Evolutionary conservation across 53 echinoderm and acorn worm species (phyloP).

Genomic region (Temnopleurus reevesii): DNA sequence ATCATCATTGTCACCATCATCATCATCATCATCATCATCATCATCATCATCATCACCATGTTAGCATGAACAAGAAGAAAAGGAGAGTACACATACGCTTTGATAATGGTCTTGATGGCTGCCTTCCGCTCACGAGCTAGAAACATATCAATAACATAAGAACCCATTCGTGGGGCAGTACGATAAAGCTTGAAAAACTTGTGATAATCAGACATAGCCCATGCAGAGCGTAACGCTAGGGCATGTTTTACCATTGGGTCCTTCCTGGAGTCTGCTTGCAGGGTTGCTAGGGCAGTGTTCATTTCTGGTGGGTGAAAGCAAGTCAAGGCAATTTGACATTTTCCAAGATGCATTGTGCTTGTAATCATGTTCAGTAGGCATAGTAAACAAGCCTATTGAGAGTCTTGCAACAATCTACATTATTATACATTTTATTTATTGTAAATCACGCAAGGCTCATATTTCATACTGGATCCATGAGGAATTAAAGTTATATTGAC

Average conservation of each 20-base stretch:
- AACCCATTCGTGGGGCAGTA: conserved; percentile 82
- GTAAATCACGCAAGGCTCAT: no score
- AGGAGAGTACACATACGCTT: conserved; percentile 85
- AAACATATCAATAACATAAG: conserved; percentile 92
- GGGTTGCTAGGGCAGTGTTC: conserved; percentile 76
- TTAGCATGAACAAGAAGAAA: conserved; percentile 1
- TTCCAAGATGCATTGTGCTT: no score
- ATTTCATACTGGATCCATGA: no score
- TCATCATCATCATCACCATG: no score
- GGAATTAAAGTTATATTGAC: no score
- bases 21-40: no score
- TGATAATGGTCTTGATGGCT: conserved; percentile 76
- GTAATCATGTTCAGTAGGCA: no score
- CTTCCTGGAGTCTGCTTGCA: conserved; percentile 62
- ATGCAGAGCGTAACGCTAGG: conserved; percentile 87
- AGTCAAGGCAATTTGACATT: conserved; percentile 18
- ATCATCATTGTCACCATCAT: no score
- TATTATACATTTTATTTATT: no score
- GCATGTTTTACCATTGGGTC: conserved; percentile 87
- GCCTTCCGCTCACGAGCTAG: conserved; percentile 82
- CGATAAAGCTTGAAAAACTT: conserved; percentile 90
- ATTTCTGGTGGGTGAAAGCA: conserved; percentile 69
- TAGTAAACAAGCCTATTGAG: no score
- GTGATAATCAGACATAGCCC: conserved; percentile 85
- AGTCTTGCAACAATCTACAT: no score